These are phyloP conservation scores for Mycalesis mineus DNA, from an alignment of 2,888 invertebrate species.

Conservation along the genomic window DNA sequence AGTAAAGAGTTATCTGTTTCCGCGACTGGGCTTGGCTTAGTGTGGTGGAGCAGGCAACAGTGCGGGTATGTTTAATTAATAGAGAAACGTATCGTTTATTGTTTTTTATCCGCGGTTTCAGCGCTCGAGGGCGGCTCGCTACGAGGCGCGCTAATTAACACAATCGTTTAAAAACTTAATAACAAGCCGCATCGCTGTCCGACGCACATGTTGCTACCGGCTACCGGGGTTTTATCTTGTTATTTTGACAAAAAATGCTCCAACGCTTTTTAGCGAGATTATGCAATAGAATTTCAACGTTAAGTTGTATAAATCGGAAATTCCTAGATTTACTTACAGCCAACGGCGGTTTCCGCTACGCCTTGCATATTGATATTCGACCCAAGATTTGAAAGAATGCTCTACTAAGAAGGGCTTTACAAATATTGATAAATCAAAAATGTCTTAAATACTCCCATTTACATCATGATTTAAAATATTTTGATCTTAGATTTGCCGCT, in stretches of 20 bases:
- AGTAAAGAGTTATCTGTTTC: background rate
- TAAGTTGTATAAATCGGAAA: background rate
- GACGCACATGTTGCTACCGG: constrained; percentile 53
- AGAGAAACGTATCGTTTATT: constrained; percentile 56
- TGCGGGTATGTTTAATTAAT: constrained; percentile 52
- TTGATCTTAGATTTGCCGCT: too few species aligned
- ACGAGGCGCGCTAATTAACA: constrained; percentile 69
- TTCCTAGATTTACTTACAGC: background rate
- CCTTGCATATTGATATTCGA: too few species aligned
- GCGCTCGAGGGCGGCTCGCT: constrained; percentile 53
- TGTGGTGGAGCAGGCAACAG: constrained; percentile 19
- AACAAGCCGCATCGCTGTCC: constrained; percentile 62
- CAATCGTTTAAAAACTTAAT: constrained; percentile 74
- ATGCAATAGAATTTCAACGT: background rate
- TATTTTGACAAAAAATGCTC: constrained; percentile 32
- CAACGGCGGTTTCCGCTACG: too few species aligned
- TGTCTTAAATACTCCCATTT: too few species aligned
- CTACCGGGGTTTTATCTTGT: constrained; percentile 29
- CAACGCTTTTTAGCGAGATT: constrained; percentile 27
- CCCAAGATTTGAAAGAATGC: too few species aligned
- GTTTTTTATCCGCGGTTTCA: constrained; percentile 49
- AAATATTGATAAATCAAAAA: too few species aligned
- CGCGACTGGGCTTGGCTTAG: constrained; percentile 4
- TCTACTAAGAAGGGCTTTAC: background rate
- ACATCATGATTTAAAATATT: too few species aligned